Base-by-base conservation (phyloP, 2,797 vertebrate species). In the Lutjanus campechanus region DNA sequence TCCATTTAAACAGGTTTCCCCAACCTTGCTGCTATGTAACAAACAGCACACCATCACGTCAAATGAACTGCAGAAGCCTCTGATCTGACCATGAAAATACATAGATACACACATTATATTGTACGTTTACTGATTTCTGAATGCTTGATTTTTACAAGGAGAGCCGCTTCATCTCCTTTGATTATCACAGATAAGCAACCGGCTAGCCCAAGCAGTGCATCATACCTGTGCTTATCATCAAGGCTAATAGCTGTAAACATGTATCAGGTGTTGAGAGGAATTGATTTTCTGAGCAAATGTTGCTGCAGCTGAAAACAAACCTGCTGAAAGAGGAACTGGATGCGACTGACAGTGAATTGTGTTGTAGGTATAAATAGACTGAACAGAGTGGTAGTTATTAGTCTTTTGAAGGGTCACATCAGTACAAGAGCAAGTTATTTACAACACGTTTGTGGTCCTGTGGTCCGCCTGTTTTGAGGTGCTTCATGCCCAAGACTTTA, bases 251-350 rank as follows among this genome's bases (percentile, higher is more conserved):
- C 25, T 60, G 19, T 11, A 19, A 36, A 61, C 55, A 36, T 29
- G 20, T 15, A 20, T 40, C 36, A 43, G 56, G 2, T 49, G 68
- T 60, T 20, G 19, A 51, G 10, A 19, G 36, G 50, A 22, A 47
- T 70, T 51, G 47, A 72, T 64, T 75, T 64, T 50, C 19, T 47
- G 11, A 36, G 11, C n/a, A 68, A 56, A 49, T 44, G 12, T 43
- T 49, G 56, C 63, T 13, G 29, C 29, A 69, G 51, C 29, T 50
- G 13, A 63, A 61, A 9, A 46, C 41, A 62, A 53, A 68, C 20
- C 3, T 11, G 12, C n/a, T 44, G 29, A 40, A 22, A 69, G 11
- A 11, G 19, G 5, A 43, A 2, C 2, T 0, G 1, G n/a, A 62
- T 22, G 16, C n/a, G 17, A 41, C 46, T 49, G 20, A 40, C 12